Conservation (phyloP, 2,797 vertebrate genomes). For the Coracias cyanogaster region DNA sequence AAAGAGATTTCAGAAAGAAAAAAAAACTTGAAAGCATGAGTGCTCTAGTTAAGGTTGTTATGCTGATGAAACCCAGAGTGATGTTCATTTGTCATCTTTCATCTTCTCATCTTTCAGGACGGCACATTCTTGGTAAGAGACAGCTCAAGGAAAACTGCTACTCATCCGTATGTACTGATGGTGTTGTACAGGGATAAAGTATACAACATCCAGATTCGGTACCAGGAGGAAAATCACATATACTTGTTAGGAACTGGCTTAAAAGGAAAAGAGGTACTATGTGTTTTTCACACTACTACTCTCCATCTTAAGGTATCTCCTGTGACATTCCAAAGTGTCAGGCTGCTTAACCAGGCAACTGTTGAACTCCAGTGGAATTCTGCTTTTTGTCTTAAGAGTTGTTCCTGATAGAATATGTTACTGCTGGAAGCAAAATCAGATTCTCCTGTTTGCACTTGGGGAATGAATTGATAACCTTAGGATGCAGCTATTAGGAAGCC, state of each 20-base stretch:
- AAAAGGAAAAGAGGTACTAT: conserved; percentile 89
- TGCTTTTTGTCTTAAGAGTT: neutral
- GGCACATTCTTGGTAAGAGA: conserved; percentile 94
- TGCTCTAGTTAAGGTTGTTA: neutral
- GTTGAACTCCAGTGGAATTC: neutral
- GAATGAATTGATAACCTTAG: neutral
- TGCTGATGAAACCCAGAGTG: neutral
- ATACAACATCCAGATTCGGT: conserved; percentile 95
- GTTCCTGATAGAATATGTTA: neutral
- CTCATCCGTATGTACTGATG: conserved; percentile 94
- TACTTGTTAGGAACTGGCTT: conserved; percentile 91
- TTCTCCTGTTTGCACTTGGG: neutral
- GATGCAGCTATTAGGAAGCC: neutral
- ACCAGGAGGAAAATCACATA: conserved; percentile 72
- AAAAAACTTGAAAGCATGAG: neutral
- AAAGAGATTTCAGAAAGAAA: neutral
- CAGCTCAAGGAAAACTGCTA: conserved; percentile 85
- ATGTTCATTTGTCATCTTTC: neutral
- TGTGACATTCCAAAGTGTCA: neutral
- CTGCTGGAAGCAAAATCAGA: neutral
- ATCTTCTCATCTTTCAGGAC: conserved; percentile 81
- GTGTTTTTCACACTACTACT: neutral
- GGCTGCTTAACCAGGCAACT: neutral
- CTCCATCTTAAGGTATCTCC: neutral
- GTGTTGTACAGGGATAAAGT: conserved; percentile 93